These are phyloP conservation scores for Pseudachorutes palmiensis DNA, from an alignment of 1,140 invertebrate genomes.

Conservation along the genomic window DNA sequence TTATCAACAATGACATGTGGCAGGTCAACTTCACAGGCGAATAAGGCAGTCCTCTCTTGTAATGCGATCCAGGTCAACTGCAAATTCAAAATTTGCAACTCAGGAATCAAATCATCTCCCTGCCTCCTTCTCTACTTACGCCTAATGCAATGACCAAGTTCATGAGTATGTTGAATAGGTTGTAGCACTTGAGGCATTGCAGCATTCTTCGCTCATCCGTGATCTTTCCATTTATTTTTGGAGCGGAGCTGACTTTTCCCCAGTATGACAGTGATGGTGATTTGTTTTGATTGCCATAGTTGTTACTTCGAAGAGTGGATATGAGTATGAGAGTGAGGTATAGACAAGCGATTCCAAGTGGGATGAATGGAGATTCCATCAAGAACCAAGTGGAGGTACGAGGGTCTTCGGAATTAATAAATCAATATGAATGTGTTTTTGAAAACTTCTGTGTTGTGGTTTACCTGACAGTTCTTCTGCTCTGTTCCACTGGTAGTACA, in stretches of 20 bases:
- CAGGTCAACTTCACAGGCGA: neutral
- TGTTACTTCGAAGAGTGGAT: too few relatives aligned
- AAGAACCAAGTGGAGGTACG: constrained; percentile 19
- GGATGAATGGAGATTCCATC: constrained; percentile 11
- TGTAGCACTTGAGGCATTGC: neutral
- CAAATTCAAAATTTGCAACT: neutral
- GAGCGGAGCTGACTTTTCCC: neutral
- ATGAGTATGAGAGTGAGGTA: constrained; percentile 6
- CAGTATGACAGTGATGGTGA: neutral
- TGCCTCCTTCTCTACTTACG: neutral
- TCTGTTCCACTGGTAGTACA: too few relatives aligned
- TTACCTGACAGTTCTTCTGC: too few relatives aligned
- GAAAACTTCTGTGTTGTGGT: too few relatives aligned
- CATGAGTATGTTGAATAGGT: neutral
- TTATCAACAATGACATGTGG: too few relatives aligned
- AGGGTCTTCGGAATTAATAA: constrained; percentile 18
- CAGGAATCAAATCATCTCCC: neutral
- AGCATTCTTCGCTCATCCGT: neutral
- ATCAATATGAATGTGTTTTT: constrained; percentile 9
- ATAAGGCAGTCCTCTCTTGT: neutral
- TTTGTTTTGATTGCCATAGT: too few relatives aligned
- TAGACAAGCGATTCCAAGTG: neutral
- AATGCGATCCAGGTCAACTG: neutral
- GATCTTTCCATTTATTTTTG: neutral
- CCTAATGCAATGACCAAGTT: constrained; percentile 8